A percentile compares a stretch with the other conserved stretches of the same genome.
These are phyloP conservation scores for Vesta saturnalis DNA, from an alignment of 2,888 invertebrate species.

Conservation along the genomic window DNA sequence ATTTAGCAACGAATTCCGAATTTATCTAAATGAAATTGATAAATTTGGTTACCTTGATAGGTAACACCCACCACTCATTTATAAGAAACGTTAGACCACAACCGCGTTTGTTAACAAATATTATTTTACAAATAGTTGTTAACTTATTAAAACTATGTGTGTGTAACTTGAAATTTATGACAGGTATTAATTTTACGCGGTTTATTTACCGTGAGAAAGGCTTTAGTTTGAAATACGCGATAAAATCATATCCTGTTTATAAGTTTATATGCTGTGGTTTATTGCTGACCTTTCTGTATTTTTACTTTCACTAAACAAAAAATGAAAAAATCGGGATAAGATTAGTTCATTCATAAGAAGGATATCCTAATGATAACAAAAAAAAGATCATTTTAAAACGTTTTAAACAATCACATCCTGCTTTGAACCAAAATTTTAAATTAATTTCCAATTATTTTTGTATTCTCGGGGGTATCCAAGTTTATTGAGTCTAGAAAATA, in stretches of 20 bases:
- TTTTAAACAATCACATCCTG: neutral
- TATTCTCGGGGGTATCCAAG: too few relatives aligned
- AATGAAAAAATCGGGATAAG: conserved; percentile 8
- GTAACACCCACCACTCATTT: neutral
- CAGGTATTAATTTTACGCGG: conserved; percentile 4
- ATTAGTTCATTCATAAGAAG: conserved; percentile 8
- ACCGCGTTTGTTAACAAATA: too few relatives aligned
- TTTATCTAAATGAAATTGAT: too few relatives aligned
- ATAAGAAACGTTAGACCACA: too few relatives aligned
- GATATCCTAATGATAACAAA: conserved; percentile 4
- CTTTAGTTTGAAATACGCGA: neutral
- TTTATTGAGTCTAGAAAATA: too few relatives aligned
- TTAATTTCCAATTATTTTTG: neutral
- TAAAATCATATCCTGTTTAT: neutral
- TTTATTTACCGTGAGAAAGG: conserved; percentile 8
- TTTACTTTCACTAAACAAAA: conserved; percentile 5
- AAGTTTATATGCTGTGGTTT: neutral
- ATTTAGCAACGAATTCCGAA: too few relatives aligned
- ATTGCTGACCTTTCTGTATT: neutral
- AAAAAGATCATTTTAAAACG: neutral
- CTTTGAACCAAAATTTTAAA: too few relatives aligned
- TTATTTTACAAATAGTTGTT: too few relatives aligned
- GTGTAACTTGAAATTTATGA: neutral
- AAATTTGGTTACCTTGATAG: neutral
- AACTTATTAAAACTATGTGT: too few relatives aligned